Percentiles rank a stretch among this genome's conserved stretches.
Conservation (phyloP, 2,797 vertebrate species). For the Agapornis canus region DNA sequence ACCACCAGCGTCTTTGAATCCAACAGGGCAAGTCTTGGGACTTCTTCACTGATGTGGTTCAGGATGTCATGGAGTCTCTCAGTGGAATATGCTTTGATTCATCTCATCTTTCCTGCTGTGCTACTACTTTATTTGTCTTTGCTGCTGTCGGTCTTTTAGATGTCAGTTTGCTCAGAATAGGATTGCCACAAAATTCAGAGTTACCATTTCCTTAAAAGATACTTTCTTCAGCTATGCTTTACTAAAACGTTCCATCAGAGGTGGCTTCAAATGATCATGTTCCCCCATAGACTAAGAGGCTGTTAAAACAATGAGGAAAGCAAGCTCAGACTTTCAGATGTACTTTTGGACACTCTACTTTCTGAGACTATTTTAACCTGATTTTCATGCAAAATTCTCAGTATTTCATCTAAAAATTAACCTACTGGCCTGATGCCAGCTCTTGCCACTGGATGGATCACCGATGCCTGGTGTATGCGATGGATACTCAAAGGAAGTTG, state of each 20-base stretch:
- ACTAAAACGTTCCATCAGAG: neutral
- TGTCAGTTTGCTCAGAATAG: neutral
- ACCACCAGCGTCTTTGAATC: neutral
- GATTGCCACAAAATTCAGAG: neutral
- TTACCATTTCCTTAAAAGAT: neutral
- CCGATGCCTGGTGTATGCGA: neutral
- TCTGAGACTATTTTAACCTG: neutral
- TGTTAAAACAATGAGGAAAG: neutral
- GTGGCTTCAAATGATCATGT: too few species aligned
- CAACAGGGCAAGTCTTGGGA: neutral
- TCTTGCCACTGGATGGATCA: neutral
- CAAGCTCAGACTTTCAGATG: neutral
- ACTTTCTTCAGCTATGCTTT: neutral
- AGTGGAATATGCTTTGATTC: neutral
- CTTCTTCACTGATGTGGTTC: neutral
- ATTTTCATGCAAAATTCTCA: neutral
- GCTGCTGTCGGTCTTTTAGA: neutral
- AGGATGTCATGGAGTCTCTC: neutral
- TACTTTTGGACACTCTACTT: neutral
- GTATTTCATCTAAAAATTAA: neutral
- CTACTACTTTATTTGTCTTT: neutral
- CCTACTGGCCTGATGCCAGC: neutral
- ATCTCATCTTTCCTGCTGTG: neutral
- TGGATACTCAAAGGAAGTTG: neutral
- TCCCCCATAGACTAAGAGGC: neutral